phyloP scores from a whole-genome alignment of 1,140 invertebrate species.

The Battus philenor region DNA sequence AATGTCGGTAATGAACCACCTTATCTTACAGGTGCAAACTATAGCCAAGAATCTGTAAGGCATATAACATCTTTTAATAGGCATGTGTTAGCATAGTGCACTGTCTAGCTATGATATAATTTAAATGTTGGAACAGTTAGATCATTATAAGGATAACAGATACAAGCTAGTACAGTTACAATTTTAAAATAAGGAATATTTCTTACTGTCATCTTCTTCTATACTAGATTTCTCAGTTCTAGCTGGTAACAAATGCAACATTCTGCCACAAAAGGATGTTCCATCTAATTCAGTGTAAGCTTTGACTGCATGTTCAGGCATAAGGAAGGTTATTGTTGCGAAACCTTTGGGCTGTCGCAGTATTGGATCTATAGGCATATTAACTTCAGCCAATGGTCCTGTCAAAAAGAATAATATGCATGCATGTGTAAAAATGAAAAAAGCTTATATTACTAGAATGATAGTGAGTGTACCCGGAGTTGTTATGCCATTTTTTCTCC shows the following conservation, averaged over 20 bases:
- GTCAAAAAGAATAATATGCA: no score
- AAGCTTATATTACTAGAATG: no score
- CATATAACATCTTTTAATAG: neutral
- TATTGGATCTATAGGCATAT: slow-evolving; percentile 90
- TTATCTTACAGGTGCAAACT: no score
- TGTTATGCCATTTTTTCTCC: no score
- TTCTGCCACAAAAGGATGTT: slow-evolving; percentile 90
- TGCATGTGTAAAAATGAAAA: no score
- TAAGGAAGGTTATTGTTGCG: slow-evolving; percentile 93
- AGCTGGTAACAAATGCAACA: slow-evolving; percentile 95
- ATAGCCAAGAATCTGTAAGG: slow-evolving; percentile 1
- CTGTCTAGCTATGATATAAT: slow-evolving; percentile 4
- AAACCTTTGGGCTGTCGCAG: slow-evolving; percentile 95
- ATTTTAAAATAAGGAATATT: no score
- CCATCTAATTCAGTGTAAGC: slow-evolving; percentile 94
- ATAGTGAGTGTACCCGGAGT: no score
- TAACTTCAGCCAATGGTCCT: slow-evolving; percentile 92
- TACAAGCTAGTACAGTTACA: no score
- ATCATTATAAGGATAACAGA: no score
- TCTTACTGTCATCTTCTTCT: slow-evolving; percentile 74
- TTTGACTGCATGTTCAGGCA: slow-evolving; percentile 96
- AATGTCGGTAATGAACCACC: no score
- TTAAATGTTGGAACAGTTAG: no score
- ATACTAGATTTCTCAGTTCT: slow-evolving; percentile 82
- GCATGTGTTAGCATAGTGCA: neutral